These are phyloP conservation scores for Neocrepidodera transversa DNA, from an alignment of 2,888 invertebrate genomes.

Conservation along the genomic window DNA sequence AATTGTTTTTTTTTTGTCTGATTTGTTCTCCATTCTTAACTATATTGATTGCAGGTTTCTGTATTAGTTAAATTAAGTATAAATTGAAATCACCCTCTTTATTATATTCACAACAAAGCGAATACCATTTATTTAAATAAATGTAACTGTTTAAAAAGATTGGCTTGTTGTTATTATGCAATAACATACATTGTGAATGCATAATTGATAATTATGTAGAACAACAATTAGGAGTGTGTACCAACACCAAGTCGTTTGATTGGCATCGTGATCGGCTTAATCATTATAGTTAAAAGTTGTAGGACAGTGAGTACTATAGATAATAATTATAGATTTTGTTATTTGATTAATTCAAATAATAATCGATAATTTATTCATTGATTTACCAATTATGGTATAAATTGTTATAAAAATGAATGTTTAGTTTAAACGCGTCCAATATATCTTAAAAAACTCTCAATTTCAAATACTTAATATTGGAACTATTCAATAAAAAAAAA, in stretches of 20 bases:
- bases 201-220: slow-evolving; percentile 29
- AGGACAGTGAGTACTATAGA: neutral
- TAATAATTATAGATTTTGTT: neutral
- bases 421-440: too few species aligned
- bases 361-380: neutral
- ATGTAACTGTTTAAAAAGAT: slow-evolving; percentile 28
- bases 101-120: slow-evolving; percentile 19
- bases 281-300: slow-evolving; percentile 5
- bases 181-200: slow-evolving; percentile 27
- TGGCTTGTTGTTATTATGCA: slow-evolving; percentile 30
- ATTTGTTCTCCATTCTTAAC: too few species aligned
- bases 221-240: slow-evolving; percentile 29
- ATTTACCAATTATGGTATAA: neutral
- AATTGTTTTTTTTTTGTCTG: too few species aligned
- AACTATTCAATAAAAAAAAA: too few species aligned
- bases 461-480: too few species aligned
- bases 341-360: neutral
- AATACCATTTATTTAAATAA: slow-evolving; percentile 26
- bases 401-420: too few species aligned
- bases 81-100: neutral
- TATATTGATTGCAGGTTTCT: too few species aligned
- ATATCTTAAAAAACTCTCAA: too few species aligned
- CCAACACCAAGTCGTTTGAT: slow-evolving; percentile 22
- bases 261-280: slow-evolving; percentile 9
- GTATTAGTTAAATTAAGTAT: neutral